Conservation (phyloP, 2,888 invertebrate species). For the Altica lythri region DNA sequence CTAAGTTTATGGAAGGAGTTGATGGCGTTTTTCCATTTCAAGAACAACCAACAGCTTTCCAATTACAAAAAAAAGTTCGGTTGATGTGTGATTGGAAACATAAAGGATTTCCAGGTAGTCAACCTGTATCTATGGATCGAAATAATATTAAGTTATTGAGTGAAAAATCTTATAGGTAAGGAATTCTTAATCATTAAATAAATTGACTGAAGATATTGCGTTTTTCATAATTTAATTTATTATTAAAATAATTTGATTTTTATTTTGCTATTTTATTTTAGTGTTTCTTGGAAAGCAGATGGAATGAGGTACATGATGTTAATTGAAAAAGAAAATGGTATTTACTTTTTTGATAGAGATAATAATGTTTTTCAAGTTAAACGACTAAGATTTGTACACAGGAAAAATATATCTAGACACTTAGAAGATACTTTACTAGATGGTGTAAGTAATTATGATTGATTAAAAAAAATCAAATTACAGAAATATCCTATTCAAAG, state of each 20-base stretch:
- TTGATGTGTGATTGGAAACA: conserved; percentile 79
- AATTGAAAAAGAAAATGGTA: conserved; percentile 81
- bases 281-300: conserved; percentile 99
- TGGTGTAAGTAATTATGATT: conserved; percentile 74
- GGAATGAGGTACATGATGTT: conserved; percentile 98
- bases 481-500: too few relatives aligned
- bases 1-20: conserved; percentile 84
- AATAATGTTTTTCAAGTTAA: conserved; percentile 87
- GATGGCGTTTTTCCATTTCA: conserved; percentile 75
- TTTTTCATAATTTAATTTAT: not conserved
- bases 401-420: conserved; percentile 72
- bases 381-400: conserved; percentile 78
- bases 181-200: conserved; percentile 6
- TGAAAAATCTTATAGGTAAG: conserved; percentile 73
- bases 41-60: conserved; percentile 60
- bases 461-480: too few relatives aligned
- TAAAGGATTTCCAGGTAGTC: conserved; percentile 91
- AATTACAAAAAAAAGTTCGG: conserved; percentile 77
- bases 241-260: not conserved
- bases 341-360: conserved; percentile 95
- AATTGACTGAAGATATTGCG: not conserved
- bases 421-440: conserved; percentile 85
- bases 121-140: conserved; percentile 95
- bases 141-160: conserved; percentile 76
- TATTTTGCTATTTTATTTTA: conserved; percentile 41